Evolutionary conservation across 1,140 invertebrate species (phyloP), one percentile per base, ranked within the genome.

Genomic region (Bombus superbus): DNA sequence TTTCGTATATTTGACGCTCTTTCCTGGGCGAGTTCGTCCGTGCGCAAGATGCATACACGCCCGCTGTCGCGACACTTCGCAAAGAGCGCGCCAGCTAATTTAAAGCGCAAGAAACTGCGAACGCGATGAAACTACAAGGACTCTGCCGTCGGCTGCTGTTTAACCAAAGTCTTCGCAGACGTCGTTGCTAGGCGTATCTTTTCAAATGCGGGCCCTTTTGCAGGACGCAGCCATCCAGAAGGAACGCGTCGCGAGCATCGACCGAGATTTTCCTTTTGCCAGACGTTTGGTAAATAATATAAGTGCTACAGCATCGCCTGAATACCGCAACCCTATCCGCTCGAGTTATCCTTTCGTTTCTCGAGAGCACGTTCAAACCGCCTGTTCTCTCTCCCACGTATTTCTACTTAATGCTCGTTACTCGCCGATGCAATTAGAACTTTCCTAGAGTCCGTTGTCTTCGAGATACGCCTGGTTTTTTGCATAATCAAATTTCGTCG

Each of bases 251-350:
- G 32, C 62, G 6, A 53, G 22, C 42, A 44, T 28, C 18, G 15
- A 68, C 59, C 74, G 59, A 53, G 57, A 38, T 42, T 35, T 25
- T 2, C 22, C 11, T 73, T 35, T 32, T 35, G 8, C 53, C 40
- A 22, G n/a, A 62, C n/a, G 3, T 82, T 82, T 8, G 42, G n/a
- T 35, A 62, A 81, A 81, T 62, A 81, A 81, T 81, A 81, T 81
- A 74, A 57, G 25, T 68, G 18, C 40, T 44, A 64, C 38, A 38
- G 18, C n/a, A 25, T 71, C 35, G 77, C 22, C 8, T 11, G 32
- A 38, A 79, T 47, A 38, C 25, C 47, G 57, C 5, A 6, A 28
- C 3, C 40, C 40, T 1, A 28, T 40, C 15, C 38, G 15, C 5
- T 28, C 15, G 6, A 3, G 38, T 25, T 69, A 22, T 69, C 38